Evolutionary conservation across 2,113 vertebrate species (phyloP).

Genomic region (Nothoprocta perdicaria): DNA sequence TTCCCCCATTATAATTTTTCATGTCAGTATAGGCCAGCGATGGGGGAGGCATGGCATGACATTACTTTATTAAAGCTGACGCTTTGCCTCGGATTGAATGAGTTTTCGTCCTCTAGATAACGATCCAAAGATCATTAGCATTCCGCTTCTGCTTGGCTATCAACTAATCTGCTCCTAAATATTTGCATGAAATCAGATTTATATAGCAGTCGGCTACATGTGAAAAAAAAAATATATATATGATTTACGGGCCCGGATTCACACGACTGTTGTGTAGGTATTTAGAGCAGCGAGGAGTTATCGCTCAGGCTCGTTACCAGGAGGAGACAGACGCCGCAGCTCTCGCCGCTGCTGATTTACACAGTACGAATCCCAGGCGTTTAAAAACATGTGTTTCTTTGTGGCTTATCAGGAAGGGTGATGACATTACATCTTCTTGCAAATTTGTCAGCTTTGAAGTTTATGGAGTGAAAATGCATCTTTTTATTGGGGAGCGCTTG

Average conservation of each 20-base stretch:
- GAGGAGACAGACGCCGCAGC: not conserved
- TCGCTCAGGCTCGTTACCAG: not conserved
- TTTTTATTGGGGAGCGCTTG: constrained; percentile 2
- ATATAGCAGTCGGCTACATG: not conserved
- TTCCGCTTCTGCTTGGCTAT: constrained; percentile 12
- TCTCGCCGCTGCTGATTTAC: constrained; percentile 23
- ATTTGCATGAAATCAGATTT: constrained; percentile 63
- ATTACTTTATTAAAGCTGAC: constrained; percentile 66
- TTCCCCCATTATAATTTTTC: constrained; percentile 69
- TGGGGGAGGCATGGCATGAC: constrained; percentile 33
- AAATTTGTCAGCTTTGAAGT: constrained; percentile 18
- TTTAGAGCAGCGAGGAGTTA: not conserved
- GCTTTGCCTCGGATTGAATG: constrained; percentile 39
- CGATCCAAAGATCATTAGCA: constrained; percentile 30
- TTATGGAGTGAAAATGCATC: not conserved
- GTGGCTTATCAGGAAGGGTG: constrained; percentile 4
- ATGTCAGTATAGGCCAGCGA: constrained; percentile 61
- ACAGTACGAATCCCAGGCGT: not conserved
- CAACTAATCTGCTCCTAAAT: constrained; percentile 48
- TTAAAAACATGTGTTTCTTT: not conserved
- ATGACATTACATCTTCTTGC: not conserved
- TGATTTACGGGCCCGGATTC: not conserved
- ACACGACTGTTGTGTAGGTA: not conserved
- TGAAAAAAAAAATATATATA: not conserved
- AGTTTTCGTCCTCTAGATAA: constrained; percentile 14